These are phyloP conservation scores for Lasioglossum pauxillum DNA, from an alignment of 2,888 invertebrate species.

Conservation along the genomic window DNA sequence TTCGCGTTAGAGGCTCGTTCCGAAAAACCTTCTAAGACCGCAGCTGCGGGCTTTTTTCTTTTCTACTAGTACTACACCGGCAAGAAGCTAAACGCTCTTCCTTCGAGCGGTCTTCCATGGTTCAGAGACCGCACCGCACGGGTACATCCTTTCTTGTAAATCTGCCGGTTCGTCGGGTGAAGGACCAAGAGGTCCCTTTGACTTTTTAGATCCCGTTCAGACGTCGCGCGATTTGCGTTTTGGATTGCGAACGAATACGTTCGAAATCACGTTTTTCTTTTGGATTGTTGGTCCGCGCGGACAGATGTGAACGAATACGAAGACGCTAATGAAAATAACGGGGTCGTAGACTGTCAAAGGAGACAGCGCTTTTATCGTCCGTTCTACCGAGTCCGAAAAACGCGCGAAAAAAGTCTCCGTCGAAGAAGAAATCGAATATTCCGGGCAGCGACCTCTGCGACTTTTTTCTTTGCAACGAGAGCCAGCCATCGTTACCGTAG, in stretches of 20 bases:
- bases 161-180: slow-evolving; percentile 59
- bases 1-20: slow-evolving; percentile 31
- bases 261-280: too few relatives aligned
- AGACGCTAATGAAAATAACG: too few relatives aligned
- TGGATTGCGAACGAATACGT: too few relatives aligned
- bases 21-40: slow-evolving; percentile 52
- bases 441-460: slow-evolving; percentile 3
- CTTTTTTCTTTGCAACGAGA: slow-evolving; percentile 6
- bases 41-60: slow-evolving; percentile 52
- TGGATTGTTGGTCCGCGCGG: too few relatives aligned
- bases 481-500: not conserved
- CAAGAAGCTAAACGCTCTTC: slow-evolving; percentile 67
- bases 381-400: not conserved
- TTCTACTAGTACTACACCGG: slow-evolving; percentile 23
- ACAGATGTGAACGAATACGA: too few relatives aligned
- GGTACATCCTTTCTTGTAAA: slow-evolving; percentile 53
- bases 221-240: too few relatives aligned
- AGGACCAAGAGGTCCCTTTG: slow-evolving; percentile 41
- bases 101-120: slow-evolving; percentile 61
- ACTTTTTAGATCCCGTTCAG: too few relatives aligned
- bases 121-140: slow-evolving; percentile 36
- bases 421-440: not conserved
- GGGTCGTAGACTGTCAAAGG: slow-evolving; percentile 3
- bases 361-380: slow-evolving; percentile 12
- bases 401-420: not conserved